A percentile compares a stretch with the other conserved stretches of the same genome.
phyloP scores from a whole-genome alignment of 2,113 vertebrate species.

The Vulpes vulpes region DNA sequence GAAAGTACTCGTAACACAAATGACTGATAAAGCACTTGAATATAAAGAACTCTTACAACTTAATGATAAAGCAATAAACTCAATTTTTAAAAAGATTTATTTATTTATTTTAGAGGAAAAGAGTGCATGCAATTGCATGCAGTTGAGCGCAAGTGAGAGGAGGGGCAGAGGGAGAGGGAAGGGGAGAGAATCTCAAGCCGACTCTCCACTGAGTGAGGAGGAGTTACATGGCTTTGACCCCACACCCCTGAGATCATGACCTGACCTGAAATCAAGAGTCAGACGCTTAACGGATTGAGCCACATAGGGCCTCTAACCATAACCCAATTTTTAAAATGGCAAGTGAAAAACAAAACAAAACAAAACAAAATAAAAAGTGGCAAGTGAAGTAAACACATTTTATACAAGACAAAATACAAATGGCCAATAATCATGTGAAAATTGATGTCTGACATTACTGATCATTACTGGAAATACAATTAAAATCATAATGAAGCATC shows the following conservation, averaged over 20 bases:
- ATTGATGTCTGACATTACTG: neutral
- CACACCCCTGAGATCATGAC: neutral
- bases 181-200: neutral
- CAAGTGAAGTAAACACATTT: slow-evolving; percentile 14
- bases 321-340: neutral
- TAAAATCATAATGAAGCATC: slow-evolving; percentile 8
- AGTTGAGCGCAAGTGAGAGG: neutral
- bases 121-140: neutral
- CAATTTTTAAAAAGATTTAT: neutral
- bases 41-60: neutral
- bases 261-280: neutral
- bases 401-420: slow-evolving; percentile 29
- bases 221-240: neutral
- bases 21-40: neutral
- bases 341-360: too few relatives aligned
- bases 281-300: neutral
- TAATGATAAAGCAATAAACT: neutral
- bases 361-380: neutral
- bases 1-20: neutral
- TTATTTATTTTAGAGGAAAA: neutral
- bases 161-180: neutral
- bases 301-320: neutral
- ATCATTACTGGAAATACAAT: neutral
- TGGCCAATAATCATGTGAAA: neutral
- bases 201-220: neutral